These are phyloP conservation scores for Python bivittatus DNA, from an alignment of 2,113 vertebrate species.

Conservation along the genomic window DNA sequence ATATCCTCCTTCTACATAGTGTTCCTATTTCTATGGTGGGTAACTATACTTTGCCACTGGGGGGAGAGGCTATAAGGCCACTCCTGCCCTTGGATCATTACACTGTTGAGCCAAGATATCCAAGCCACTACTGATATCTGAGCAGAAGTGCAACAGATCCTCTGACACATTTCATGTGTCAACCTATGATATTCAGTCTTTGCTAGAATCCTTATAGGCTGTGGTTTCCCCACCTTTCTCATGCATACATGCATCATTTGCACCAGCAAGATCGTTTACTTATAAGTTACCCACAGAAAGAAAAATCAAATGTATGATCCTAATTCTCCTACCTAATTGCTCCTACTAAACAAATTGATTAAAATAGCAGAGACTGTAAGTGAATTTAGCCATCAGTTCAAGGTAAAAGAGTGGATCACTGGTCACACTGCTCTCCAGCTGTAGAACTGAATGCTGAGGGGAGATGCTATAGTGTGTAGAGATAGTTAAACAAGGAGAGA, in stretches of 20 bases:
- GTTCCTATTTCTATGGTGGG: too few species aligned
- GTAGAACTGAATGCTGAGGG: not conserved
- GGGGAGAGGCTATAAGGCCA: too few species aligned
- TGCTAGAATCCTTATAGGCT: not conserved
- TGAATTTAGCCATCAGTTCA: not conserved
- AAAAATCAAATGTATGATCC: not conserved
- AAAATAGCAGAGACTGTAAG: not conserved
- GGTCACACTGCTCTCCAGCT: not conserved
- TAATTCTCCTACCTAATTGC: not conserved
- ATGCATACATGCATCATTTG: not conserved
- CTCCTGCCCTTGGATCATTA: too few species aligned
- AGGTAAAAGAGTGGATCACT: not conserved
- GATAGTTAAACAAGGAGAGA: not conserved
- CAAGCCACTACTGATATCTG: too few species aligned
- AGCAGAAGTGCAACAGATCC: too few species aligned
- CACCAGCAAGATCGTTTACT: not conserved
- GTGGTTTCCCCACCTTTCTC: not conserved
- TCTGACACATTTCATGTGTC: not conserved
- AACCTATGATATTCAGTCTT: not conserved
- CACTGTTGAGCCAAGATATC: too few species aligned
- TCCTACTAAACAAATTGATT: not conserved
- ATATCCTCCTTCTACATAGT: too few species aligned
- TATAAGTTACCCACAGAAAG: not conserved
- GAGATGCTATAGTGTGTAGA: not conserved
- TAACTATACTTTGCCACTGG: too few species aligned